Evolutionary conservation across 1,140 invertebrate species (phyloP).

Genomic region (Vanessa atalanta): DNA sequence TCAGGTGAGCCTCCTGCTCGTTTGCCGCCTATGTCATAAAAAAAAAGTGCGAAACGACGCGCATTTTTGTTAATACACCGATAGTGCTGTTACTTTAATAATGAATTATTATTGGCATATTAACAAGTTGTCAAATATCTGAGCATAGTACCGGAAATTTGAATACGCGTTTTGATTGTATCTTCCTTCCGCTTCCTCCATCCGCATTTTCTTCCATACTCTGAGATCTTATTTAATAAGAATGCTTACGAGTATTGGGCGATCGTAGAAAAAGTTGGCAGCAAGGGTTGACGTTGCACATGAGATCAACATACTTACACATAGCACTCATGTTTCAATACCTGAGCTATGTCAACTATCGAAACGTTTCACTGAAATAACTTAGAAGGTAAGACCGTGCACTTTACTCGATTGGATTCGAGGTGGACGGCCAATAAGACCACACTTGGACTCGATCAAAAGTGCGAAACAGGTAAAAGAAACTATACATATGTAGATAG

Average conservation of each 20-base stretch:
- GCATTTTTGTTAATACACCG: too few relatives aligned
- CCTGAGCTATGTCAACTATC: constrained; percentile 56
- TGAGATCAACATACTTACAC: constrained; percentile 16
- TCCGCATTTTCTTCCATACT: too few relatives aligned
- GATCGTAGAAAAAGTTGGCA: not conserved
- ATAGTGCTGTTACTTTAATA: too few relatives aligned
- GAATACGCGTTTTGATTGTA: too few relatives aligned
- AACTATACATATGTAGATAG: not conserved
- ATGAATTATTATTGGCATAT: too few relatives aligned
- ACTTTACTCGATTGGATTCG: constrained; percentile 74
- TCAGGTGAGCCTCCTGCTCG: too few relatives aligned
- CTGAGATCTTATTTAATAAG: too few relatives aligned
- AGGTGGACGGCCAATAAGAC: constrained; percentile 62
- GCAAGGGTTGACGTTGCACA: not conserved
- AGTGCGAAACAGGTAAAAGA: constrained; percentile 30
- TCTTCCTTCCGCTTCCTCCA: too few relatives aligned
- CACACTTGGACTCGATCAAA: constrained; percentile 44
- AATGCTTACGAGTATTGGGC: not conserved
- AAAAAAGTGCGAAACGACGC: too few relatives aligned
- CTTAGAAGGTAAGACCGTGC: constrained; percentile 56
- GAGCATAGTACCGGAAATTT: too few relatives aligned
- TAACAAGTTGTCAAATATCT: too few relatives aligned
- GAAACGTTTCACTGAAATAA: constrained; percentile 74
- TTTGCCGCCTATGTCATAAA: too few relatives aligned
- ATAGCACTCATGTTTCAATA: constrained; percentile 27